These are phyloP conservation scores for Eumerus sabulonum DNA, from an alignment of 2,888 invertebrate genomes.

Conservation along the genomic window DNA sequence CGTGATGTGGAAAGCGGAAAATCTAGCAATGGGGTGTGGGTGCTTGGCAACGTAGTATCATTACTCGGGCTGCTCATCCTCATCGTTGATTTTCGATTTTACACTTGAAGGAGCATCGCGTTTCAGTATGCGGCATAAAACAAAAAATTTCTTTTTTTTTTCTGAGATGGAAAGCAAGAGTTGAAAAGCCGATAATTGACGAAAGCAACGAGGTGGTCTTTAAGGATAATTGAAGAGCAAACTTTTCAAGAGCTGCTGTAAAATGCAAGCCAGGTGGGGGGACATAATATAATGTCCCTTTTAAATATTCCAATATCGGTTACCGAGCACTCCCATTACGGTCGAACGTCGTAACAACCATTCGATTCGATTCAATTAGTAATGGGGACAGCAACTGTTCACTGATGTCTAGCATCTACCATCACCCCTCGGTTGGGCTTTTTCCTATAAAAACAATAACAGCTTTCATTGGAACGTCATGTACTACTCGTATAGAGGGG, in stretches of 20 bases:
- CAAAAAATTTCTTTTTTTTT: too few relatives aligned
- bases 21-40: not conserved
- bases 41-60: not conserved
- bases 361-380: slow-evolving; percentile 63
- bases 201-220: not conserved
- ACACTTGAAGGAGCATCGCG: slow-evolving; percentile 33
- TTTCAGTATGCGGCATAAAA: slow-evolving; percentile 2
- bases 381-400: slow-evolving; percentile 53
- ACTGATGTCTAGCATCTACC: slow-evolving; percentile 30
- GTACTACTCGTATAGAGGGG: slow-evolving; percentile 7
- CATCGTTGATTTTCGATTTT: slow-evolving; percentile 48
- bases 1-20: slow-evolving; percentile 32
- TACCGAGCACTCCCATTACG: slow-evolving; percentile 21
- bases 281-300: slow-evolving; percentile 12
- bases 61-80: not conserved
- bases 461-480: slow-evolving; percentile 37
- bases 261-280: too few relatives aligned
- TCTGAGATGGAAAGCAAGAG: not conserved
- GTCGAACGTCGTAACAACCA: slow-evolving; percentile 33
- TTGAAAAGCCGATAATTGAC: not conserved
- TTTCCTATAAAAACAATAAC: slow-evolving; percentile 59
- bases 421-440: slow-evolving; percentile 12
- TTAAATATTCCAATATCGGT: slow-evolving; percentile 46
- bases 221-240: not conserved
- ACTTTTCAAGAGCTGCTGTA: not conserved